A percentile compares a stretch with the other conserved stretches of the same genome.
These are phyloP conservation scores for Agrypnia vestita DNA, from an alignment of 1,140 invertebrate species.

Conservation along the genomic window DNA sequence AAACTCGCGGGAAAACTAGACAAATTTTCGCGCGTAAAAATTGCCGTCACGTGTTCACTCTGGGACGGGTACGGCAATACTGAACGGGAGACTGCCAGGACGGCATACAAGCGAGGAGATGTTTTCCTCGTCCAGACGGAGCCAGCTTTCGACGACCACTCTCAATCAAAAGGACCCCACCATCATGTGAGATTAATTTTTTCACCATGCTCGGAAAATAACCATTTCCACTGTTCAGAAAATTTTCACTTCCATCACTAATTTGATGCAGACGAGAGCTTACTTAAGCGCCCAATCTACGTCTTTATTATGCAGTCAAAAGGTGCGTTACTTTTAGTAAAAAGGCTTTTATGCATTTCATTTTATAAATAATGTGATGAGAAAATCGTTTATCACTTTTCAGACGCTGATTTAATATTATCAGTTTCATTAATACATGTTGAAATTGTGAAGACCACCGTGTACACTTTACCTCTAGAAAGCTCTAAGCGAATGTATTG, in stretches of 20 bases:
- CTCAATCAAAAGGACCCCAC: not conserved
- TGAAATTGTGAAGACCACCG: too few species aligned
- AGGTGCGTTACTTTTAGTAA: slow-evolving; percentile 12
- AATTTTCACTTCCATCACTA: not conserved
- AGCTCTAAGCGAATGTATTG: too few species aligned
- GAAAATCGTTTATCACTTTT: slow-evolving; percentile 5
- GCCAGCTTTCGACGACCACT: slow-evolving; percentile 12
- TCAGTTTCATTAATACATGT: too few species aligned
- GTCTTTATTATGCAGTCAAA: not conserved
- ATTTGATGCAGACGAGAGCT: not conserved
- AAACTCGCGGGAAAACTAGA: slow-evolving; percentile 29
- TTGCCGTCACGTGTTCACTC: slow-evolving; percentile 13
- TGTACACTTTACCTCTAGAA: too few species aligned
- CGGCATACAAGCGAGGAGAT: slow-evolving; percentile 53
- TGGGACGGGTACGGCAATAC: slow-evolving; percentile 47
- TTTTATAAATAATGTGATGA: not conserved
- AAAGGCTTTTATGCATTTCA: not conserved
- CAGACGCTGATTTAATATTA: not conserved
- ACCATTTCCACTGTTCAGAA: not conserved
- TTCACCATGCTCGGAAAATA: not conserved
- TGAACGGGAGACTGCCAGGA: slow-evolving; percentile 53
- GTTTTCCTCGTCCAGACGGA: slow-evolving; percentile 36
- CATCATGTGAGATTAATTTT: not conserved
- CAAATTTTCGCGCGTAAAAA: slow-evolving; percentile 1
- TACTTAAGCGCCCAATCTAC: not conserved